Conservation (phyloP, 2,888 invertebrate genomes). For the Linyphia triangularis region DNA sequence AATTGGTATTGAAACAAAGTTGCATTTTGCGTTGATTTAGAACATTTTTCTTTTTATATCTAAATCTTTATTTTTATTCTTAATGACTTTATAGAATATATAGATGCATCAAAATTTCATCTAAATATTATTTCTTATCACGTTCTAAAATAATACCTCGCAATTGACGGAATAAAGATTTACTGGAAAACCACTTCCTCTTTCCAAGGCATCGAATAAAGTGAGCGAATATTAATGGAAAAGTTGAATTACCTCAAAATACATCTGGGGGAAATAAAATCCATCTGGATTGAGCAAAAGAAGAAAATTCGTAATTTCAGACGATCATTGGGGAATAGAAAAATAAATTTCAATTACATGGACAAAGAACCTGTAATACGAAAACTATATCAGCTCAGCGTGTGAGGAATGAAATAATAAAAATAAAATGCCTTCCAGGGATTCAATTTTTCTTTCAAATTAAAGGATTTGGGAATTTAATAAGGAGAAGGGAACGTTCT, state of each 20-base stretch:
- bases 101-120: too few relatives aligned
- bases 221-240: not conserved
- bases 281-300: not conserved
- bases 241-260: not conserved
- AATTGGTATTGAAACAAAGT: not conserved
- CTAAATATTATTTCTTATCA: too few relatives aligned
- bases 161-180: not conserved
- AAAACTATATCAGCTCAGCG: slow-evolving; percentile 7
- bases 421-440: slow-evolving; percentile 17
- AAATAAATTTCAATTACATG: slow-evolving; percentile 25
- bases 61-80: not conserved
- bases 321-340: not conserved
- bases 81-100: not conserved
- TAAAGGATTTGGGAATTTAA: slow-evolving; percentile 10
- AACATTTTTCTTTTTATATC: not conserved
- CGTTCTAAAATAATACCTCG: not conserved
- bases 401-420: not conserved
- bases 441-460: slow-evolving; percentile 28
- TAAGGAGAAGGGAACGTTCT: not conserved
- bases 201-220: not conserved
- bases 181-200: not conserved
- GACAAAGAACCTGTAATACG: slow-evolving; percentile 21
- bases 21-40: not conserved
- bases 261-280: not conserved
- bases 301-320: not conserved